phyloP scores from a whole-genome alignment of 2,113 vertebrate species.

The Gadus macrocephalus region DNA sequence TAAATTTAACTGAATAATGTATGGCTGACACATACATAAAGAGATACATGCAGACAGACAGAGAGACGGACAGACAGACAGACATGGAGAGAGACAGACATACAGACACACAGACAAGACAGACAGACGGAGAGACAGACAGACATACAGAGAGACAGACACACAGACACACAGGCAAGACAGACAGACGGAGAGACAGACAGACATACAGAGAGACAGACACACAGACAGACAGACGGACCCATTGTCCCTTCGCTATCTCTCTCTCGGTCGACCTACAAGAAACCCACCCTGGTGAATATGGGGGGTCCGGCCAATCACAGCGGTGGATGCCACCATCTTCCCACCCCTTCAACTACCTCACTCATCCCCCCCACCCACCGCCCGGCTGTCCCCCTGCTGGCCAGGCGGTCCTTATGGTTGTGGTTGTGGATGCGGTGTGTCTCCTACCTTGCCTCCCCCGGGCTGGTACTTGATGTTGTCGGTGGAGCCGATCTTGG shows the following conservation, averaged over 20 bases:
- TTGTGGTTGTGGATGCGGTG: not conserved
- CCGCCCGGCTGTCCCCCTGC: too few species aligned
- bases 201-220: not conserved
- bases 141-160: not conserved
- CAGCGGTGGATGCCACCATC: too few species aligned
- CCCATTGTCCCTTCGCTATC: too few species aligned
- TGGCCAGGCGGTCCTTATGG: too few species aligned
- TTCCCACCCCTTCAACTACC: too few species aligned
- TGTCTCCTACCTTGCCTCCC: conserved; percentile 84
- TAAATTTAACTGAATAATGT: not conserved
- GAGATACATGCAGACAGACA: not conserved
- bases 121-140: not conserved
- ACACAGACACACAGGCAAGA: not conserved
- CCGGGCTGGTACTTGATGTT: conserved; percentile 96
- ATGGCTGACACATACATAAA: too few species aligned
- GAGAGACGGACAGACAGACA: not conserved
- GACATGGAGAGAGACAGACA: not conserved
- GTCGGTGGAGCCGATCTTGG: conserved; percentile 91
- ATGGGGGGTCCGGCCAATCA: too few species aligned
- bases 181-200: not conserved
- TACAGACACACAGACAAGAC: not conserved
- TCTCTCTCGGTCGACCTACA: too few species aligned
- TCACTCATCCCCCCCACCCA: too few species aligned
- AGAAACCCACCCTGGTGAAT: too few species aligned
- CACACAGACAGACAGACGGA: not conserved